phyloP scores from a whole-genome alignment of 64 coral and sea anemone species.

The Platygyra sinensis region DNA sequence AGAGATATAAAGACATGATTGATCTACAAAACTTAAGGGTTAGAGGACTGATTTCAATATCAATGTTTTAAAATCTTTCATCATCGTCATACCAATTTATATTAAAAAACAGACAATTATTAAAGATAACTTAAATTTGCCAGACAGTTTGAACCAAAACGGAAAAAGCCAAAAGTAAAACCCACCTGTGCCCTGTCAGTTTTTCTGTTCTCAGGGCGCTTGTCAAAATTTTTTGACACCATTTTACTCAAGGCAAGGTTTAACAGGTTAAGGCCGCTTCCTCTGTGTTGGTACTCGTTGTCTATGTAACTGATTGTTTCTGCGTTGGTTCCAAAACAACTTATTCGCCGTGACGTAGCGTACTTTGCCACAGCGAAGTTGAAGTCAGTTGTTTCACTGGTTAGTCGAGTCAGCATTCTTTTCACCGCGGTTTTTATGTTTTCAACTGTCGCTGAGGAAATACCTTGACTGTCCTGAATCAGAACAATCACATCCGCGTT shows the following conservation, averaged over 20 bases:
- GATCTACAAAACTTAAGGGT: too few relatives aligned
- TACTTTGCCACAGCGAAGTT: conserved; percentile 12
- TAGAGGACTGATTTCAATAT: too few relatives aligned
- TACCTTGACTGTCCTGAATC: conserved; percentile 8
- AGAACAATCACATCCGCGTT: conserved; percentile 17
- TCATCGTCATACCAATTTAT: too few relatives aligned
- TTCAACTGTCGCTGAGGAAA: neutral
- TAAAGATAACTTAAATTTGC: neutral
- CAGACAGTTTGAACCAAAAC: neutral
- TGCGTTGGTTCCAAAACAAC: neutral
- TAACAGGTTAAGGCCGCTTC: neutral
- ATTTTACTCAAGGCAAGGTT: neutral
- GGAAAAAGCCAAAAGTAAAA: neutral
- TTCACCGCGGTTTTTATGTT: neutral
- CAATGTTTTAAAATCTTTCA: too few relatives aligned
- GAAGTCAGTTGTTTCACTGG: neutral
- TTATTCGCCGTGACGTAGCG: neutral
- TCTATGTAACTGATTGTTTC: neutral
- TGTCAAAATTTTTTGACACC: neutral
- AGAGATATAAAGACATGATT: too few relatives aligned
- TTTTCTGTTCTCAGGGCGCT: neutral
- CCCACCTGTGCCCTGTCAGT: neutral
- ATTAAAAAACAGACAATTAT: too few relatives aligned
- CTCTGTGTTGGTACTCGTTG: neutral
- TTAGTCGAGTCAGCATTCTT: neutral